Percentiles rank a stretch among this genome's conserved stretches.
phyloP scores from a whole-genome alignment of 1,140 invertebrate species.

The Microplitis mediator region DNA sequence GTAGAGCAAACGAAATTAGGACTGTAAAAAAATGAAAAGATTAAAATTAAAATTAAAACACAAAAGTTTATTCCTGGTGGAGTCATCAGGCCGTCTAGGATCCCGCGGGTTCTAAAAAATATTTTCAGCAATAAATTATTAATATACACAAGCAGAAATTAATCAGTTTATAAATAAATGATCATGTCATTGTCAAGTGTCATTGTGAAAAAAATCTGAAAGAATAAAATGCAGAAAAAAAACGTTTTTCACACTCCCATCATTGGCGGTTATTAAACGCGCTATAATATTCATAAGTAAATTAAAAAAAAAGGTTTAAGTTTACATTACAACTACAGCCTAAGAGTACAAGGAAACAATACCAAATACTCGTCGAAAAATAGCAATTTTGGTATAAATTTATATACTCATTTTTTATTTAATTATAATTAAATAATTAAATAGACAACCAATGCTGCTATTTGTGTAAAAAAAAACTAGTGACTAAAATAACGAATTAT shows the following conservation, averaged over 20 bases:
- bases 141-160: no score
- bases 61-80: no score
- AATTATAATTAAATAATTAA: background rate
- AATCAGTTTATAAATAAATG: no score
- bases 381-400: background rate
- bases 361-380: conserved; percentile 40
- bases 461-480: background rate
- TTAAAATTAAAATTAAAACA: no score
- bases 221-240: background rate
- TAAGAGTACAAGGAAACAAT: conserved; percentile 52
- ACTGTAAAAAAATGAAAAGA: no score
- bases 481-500: conserved; percentile 37
- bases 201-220: background rate
- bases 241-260: background rate
- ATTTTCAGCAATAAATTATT: no score
- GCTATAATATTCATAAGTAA: conserved; percentile 18
- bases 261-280: background rate
- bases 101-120: no score
- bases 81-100: no score
- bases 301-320: conserved; percentile 37
- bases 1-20: no score
- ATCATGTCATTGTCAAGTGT: no score
- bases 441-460: conserved; percentile 5
- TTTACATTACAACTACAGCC: conserved; percentile 45
- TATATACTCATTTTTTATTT: background rate